Conservation (phyloP, 35 echinoderm and acorn worm genomes). For the Holothuria glaberrima region DNA sequence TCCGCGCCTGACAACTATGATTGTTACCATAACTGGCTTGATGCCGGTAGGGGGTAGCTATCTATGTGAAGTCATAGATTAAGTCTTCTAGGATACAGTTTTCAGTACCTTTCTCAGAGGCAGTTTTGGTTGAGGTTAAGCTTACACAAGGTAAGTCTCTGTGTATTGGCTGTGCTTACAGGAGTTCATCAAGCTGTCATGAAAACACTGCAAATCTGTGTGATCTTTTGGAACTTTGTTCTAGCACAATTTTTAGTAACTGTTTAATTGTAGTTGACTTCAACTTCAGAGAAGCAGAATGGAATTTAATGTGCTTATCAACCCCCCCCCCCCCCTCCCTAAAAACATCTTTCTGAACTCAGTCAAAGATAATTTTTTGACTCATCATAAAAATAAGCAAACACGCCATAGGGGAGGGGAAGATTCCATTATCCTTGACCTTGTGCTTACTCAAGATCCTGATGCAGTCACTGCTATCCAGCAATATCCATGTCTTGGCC, state of each 20-base stretch:
- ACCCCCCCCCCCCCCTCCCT: too few species aligned
- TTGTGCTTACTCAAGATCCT: conserved; percentile 21
- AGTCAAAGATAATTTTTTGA: too few species aligned
- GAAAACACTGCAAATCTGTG: not conserved
- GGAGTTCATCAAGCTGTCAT: conserved; percentile 31
- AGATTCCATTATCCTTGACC: conserved; percentile 13
- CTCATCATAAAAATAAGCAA: not conserved
- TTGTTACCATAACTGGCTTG: conserved; percentile 34
- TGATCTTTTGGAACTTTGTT: not conserved
- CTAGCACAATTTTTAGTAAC: not conserved
- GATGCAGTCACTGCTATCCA: not conserved
- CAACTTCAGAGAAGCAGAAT: too few species aligned
- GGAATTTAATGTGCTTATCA: too few species aligned
- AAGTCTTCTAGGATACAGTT: not conserved
- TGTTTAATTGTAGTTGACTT: not conserved
- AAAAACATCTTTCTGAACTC: too few species aligned
- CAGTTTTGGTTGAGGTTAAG: not conserved
- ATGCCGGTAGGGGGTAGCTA: not conserved
- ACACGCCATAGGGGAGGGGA: conserved; percentile 7
- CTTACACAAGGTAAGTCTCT: conserved; percentile 6
- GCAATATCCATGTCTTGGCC: not conserved
- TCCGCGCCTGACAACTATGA: conserved; percentile 13
- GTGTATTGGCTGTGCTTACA: too few species aligned
- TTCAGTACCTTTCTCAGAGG: conserved; percentile 4
- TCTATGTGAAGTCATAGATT: conserved; percentile 7